Percentiles rank a stretch among this genome's conserved stretches.
Evolutionary conservation across 2,888 invertebrate species (phyloP).

Genomic region (Phymatocera aterrima): DNA sequence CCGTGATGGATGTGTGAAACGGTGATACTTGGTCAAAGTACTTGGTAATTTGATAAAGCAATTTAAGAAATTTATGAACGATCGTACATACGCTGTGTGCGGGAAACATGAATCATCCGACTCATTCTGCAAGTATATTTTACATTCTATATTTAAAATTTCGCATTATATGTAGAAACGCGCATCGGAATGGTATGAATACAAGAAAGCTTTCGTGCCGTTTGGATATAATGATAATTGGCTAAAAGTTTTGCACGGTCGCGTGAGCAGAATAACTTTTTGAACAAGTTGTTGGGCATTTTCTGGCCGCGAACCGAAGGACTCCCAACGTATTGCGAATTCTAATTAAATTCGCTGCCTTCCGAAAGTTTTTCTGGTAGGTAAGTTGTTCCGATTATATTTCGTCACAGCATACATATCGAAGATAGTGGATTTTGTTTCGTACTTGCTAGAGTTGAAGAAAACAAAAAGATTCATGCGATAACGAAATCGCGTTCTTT

Average conservation of each 20-base stretch:
- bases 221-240: constrained; percentile 4
- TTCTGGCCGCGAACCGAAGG: background rate
- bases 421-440: too few relatives aligned
- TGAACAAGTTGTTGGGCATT: background rate
- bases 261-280: background rate
- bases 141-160: background rate
- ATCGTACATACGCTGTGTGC: too few relatives aligned
- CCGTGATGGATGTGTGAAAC: too few relatives aligned
- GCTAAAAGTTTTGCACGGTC: background rate
- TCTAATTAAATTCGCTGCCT: background rate
- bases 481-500: too few relatives aligned
- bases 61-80: background rate
- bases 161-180: background rate
- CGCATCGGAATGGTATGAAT: background rate
- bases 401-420: background rate
- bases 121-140: background rate
- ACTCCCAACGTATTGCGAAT: background rate
- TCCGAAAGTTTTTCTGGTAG: too few relatives aligned
- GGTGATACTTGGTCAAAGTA: too few relatives aligned
- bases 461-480: too few relatives aligned
- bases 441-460: too few relatives aligned
- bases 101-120: background rate
- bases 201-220: background rate
- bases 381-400: too few relatives aligned
- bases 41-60: too few relatives aligned